Conservation (phyloP, 2,888 invertebrate genomes). For the Lottia scabra region DNA sequence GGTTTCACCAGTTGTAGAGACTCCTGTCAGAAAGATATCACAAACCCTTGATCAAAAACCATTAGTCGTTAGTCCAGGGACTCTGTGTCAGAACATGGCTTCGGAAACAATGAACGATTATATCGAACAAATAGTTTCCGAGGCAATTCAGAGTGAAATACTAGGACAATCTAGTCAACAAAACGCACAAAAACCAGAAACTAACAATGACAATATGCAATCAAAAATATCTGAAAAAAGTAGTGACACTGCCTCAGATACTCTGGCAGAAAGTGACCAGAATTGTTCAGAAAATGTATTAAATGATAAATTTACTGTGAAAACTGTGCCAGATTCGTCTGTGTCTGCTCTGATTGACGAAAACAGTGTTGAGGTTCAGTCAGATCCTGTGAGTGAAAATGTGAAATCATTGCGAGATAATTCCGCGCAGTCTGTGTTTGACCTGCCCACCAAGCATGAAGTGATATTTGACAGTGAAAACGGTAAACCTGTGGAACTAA, state of each 20-base stretch:
- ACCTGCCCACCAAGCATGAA: not conserved
- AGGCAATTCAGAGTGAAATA: not conserved
- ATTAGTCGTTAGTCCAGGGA: slow-evolving; percentile 27
- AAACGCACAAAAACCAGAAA: too few species aligned
- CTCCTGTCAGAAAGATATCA: not conserved
- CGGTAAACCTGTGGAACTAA: not conserved
- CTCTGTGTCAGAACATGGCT: slow-evolving; percentile 32
- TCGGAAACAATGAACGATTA: slow-evolving; percentile 31
- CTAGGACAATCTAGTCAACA: not conserved
- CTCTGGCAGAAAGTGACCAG: not conserved
- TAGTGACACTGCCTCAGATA: not conserved
- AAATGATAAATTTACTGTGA: not conserved
- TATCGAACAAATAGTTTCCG: slow-evolving; percentile 30
- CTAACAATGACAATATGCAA: not conserved
- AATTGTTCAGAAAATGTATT: not conserved
- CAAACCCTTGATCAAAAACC: not conserved
- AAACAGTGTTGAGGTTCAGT: not conserved
- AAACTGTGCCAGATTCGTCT: not conserved
- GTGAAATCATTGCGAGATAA: not conserved
- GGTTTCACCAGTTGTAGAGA: not conserved
- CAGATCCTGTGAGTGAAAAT: not conserved
- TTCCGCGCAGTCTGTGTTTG: not conserved
- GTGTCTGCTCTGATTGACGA: not conserved
- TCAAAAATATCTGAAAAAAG: not conserved
- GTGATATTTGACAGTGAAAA: not conserved